phyloP scores from a whole-genome alignment of 2,113 vertebrate species.

The Upupa epops region DNA sequence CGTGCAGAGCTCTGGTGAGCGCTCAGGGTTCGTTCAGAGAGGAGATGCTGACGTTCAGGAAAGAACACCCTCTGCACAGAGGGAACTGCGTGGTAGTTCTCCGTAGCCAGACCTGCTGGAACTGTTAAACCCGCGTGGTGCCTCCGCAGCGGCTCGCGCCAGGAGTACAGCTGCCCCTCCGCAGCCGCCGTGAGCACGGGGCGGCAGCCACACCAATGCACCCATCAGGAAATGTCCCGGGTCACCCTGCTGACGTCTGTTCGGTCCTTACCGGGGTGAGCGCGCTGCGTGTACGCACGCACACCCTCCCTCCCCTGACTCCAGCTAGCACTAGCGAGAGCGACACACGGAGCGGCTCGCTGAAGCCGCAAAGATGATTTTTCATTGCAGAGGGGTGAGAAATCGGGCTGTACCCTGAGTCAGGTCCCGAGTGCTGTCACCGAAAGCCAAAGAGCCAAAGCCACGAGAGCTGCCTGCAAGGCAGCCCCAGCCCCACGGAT shows the following conservation, averaged over 20 bases:
- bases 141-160: neutral
- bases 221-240: neutral
- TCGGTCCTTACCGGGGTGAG: rapidly evolving
- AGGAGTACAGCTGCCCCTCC: too few relatives aligned
- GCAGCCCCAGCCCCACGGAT: constrained; percentile 31
- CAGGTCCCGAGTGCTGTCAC: too few relatives aligned
- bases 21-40: neutral
- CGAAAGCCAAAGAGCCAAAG: too few relatives aligned
- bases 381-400: neutral
- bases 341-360: neutral
- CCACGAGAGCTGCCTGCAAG: constrained; percentile 18
- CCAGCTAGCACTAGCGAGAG: neutral
- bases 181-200: too few relatives aligned
- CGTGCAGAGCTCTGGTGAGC: neutral
- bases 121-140: rapidly evolving
- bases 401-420: too few relatives aligned
- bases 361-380: neutral
- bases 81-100: rapidly evolving
- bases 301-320: too few relatives aligned
- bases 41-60: neutral
- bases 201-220: rapidly evolving
- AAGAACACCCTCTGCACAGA: neutral
- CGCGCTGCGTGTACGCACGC: too few relatives aligned
- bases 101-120: neutral
- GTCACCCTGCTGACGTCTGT: neutral